Evolutionary conservation across 2,888 invertebrate species (phyloP), one percentile per base, ranked within the genome.

Genomic region (Alsophila aescularia): DNA sequence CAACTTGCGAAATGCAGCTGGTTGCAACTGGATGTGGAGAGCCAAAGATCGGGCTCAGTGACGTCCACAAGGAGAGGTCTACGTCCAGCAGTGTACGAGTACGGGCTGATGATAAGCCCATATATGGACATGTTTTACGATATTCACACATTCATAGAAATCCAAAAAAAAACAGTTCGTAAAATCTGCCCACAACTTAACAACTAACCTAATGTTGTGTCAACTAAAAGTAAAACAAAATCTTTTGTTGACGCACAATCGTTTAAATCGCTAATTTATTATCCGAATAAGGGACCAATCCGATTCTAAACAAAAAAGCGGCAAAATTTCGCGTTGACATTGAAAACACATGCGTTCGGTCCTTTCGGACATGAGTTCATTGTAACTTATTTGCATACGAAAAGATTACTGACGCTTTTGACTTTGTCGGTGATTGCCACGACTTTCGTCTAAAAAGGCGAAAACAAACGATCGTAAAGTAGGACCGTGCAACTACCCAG

Each of bases 381-480:
- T 83, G 89, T 82, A 83, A 85, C 86, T 67, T 79, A 88, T 90
- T 90, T 81, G 80, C 88, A 90, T 90, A 81, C 80, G 83, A 88
- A 90, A 87, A 85, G 85, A 77, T 72, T 62, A 66, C 66, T 74
- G 70, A 78, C 77, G 75, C 64, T 78, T 76, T 73, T 74, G 82
- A 83, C 82, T 81, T 84, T 81, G 84, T 74, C 84, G 84, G 81
- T 75, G 66, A 69, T 73, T 41, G 73, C 68, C 66, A 70, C 73
- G 76, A 83, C 85, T 86, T 86, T 88, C 83, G 76, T 78, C 71
- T 73, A 76, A 82, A 85, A 81, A 83, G 75, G 73, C 77, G 73
- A 75, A 81, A 80, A 83, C 74, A 77, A 75, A 73, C 66, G 72
- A 66, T 73, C 80, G 72, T 85, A 85, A 86, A 85, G 21, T 41